Evolutionary conservation across 2,797 vertebrate species (phyloP).

Genomic region (Sebastes cheni): DNA sequence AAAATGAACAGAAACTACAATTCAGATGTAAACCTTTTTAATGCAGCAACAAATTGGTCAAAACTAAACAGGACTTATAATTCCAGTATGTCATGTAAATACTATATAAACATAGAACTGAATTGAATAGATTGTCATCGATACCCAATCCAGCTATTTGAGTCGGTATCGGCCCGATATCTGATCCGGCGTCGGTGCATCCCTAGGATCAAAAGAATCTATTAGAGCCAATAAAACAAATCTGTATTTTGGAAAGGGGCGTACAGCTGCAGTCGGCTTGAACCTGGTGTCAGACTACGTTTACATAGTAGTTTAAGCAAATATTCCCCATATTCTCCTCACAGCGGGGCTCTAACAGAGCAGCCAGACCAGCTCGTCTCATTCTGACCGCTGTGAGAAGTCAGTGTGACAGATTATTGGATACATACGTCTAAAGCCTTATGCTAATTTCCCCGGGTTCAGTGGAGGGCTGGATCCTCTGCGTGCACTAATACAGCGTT

Average conservation of each 20-base stretch:
- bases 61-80: no score
- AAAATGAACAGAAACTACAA: no score
- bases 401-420: conserved; percentile 2
- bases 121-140: no score
- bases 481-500: neutral
- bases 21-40: no score
- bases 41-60: no score
- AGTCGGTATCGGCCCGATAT: no score
- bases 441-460: conserved; percentile 18
- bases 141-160: no score
- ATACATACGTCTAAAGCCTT: conserved; percentile 2
- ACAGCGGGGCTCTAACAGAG: neutral
- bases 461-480: conserved; percentile 12
- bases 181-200: no score
- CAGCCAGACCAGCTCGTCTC: neutral
- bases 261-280: neutral
- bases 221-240: conserved; percentile 30
- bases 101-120: no score
- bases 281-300: conserved; percentile 11
- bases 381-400: neutral
- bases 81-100: no score
- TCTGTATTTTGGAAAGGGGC: conserved; percentile 13
- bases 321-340: neutral
- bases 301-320: conserved; percentile 6
- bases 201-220: conserved; percentile 31